Base-by-base conservation (phyloP, 2,797 vertebrate genomes). In the Melopsittacus undulatus region DNA sequence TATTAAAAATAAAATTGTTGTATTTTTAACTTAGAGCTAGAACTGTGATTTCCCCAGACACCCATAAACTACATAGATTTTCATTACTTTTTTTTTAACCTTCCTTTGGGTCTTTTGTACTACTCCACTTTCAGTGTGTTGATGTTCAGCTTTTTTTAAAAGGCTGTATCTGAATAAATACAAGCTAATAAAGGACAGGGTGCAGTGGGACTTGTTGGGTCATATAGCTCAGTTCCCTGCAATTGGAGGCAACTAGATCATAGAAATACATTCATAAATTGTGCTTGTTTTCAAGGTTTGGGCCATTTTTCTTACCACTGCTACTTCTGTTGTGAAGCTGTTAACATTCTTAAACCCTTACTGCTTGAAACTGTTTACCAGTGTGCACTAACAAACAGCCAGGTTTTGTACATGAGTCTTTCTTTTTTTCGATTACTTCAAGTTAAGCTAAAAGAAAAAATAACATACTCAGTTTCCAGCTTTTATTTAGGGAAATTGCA, bases 151-250 rank as follows among this genome's bases (percentile, higher is more conserved):
- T 90, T 36, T 81, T 87, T 95, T 94, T 86, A 83, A 91, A 95
- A 93, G 92, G 54, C 45, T 88, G 59, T 90, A 85, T 73, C 59
- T 0, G 3, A 94, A 94, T 96, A 95, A 94, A 93, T 96, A 62
- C 74, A 95, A 94, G 80, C 95, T 95, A 95, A 91, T 95, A 91
- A 95, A 93, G 90, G 77, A 86, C 90, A 95, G 70, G 36, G 66
- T 84, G 83, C 63, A 73, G 0, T 78, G 93, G 86, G 91, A 95
- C n/a, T 62, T 51, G 27, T 42, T 91, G 46, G 66, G 83, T 91
- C 74, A 43, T 29, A 73, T 59, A 84, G 38, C 43, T 86, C 69
- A n/a, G 26, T 77, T 92, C 45, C 42, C 34, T 83, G 40, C 80
- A 87, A 32, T 5, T 81, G 90, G 36, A 78, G 63, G 36, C 70